Evolutionary conservation across 2,888 invertebrate genomes (phyloP).

Genomic region (Acanthosepion lycidas): DNA sequence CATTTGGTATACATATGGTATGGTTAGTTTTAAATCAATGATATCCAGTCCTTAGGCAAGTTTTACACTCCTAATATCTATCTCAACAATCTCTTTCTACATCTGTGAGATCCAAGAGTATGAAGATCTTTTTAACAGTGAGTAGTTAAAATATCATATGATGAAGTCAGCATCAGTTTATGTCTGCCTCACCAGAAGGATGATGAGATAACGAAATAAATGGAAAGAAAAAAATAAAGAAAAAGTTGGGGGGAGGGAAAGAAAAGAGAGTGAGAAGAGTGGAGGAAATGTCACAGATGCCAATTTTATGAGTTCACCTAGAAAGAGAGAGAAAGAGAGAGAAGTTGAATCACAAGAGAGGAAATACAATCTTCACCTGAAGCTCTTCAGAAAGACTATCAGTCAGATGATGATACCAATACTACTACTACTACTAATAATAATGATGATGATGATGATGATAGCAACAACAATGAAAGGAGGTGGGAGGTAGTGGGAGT

Average conservation of each 20-base stretch:
- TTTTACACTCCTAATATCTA: neutral
- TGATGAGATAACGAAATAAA: neutral
- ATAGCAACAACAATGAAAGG: neutral
- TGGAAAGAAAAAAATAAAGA: neutral
- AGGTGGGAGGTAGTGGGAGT: neutral
- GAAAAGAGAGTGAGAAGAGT: neutral
- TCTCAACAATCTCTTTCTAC: neutral
- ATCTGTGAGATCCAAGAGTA: neutral
- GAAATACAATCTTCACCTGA: neutral
- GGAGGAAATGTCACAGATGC: neutral
- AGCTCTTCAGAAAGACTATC: neutral
- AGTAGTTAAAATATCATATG: slow-evolving; percentile 14
- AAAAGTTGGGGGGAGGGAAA: neutral
- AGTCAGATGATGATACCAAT: neutral
- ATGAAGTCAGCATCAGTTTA: neutral
- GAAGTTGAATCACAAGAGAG: neutral
- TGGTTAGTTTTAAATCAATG: neutral
- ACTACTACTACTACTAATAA: neutral
- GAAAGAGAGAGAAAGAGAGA: neutral
- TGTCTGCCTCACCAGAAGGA: neutral
- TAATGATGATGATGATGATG: neutral
- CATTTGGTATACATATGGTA: too few species aligned
- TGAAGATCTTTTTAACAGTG: neutral
- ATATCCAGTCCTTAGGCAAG: neutral
- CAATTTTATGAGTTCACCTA: slow-evolving; percentile 34